Evolutionary conservation across 2,797 vertebrate genomes (phyloP), one percentile per base, ranked within the genome.

Genomic region (Lophotriccus pileatus): DNA sequence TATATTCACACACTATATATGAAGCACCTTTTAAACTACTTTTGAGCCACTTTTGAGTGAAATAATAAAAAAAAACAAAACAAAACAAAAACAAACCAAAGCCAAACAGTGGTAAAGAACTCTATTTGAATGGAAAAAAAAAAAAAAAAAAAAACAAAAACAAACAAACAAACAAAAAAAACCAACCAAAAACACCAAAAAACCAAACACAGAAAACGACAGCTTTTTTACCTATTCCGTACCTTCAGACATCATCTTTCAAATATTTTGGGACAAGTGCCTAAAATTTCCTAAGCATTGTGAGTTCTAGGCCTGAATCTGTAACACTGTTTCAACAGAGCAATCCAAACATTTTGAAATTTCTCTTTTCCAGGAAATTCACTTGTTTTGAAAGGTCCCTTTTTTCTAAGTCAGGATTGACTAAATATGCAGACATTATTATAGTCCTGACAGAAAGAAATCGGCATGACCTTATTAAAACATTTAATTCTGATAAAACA

Each of bases 1-100:
- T 13, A 28, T 16, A 39, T 28, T 5, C 2, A 28, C 3, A 9
- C 4, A 46, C 1, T 2, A 28, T 2, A 44, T 15, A 20, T 10
- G 34, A 53, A 55, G 12, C 27, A 5, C 3, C 4, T 60, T 74
- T 53, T 41, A 55, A 28, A 12, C 1, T 46, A 15, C n/a, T 46
- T 69, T 15, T 28, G 7, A 75, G 10, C 5, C 4, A 22, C 2
- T 44, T 59, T 59, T 22, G 14, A 13, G 0, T 41, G 20, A 74
- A 84, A 85, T 39, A 39, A 39, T 36, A 68, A 24, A 83, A 64
- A 50, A 6, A 7, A 53, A 2, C 11, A 12, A 34, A 34, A 3
- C 17, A 24, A 83, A 68, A 53, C 4, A 6, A 58, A 2, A 12
- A n/a, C 21, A 24, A 50, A 28, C 19, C 3, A 14, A 49, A 49